phyloP scores from a whole-genome alignment of 64 coral and sea anemone genomes.

The Actinia equina region DNA sequence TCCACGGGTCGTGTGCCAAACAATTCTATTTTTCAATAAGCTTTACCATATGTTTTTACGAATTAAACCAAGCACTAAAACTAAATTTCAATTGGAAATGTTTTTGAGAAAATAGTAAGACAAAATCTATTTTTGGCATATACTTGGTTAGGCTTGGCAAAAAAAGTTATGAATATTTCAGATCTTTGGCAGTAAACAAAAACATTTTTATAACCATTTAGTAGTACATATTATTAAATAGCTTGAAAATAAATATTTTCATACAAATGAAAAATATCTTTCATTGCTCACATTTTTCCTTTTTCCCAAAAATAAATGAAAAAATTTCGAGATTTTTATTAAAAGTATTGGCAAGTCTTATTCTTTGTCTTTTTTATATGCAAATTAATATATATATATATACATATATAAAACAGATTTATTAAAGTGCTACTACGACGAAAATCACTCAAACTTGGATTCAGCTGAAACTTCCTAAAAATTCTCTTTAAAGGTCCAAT shows the following conservation, averaged over 20 bases:
- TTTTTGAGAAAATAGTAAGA: not conserved
- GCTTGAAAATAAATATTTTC: not conserved
- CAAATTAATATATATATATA: too few relatives aligned
- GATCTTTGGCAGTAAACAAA: not conserved
- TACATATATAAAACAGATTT: too few relatives aligned
- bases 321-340: too few relatives aligned
- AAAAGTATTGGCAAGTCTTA: too few relatives aligned
- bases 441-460: too few relatives aligned
- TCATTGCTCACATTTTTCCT: not conserved
- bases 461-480: too few relatives aligned
- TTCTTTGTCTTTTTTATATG: too few relatives aligned
- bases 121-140: not conserved
- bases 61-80: not conserved
- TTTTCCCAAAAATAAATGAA: too few relatives aligned
- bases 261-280: not conserved
- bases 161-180: not conserved
- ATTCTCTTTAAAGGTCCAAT: too few relatives aligned
- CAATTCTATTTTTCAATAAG: too few relatives aligned
- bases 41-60: not conserved
- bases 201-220: not conserved
- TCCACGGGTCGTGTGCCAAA: too few relatives aligned
- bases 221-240: not conserved
- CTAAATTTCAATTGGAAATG: not conserved
- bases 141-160: not conserved
- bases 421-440: too few relatives aligned